phyloP scores from a whole-genome alignment of 2,888 invertebrate species.

The Ornithoptera priamus region DNA sequence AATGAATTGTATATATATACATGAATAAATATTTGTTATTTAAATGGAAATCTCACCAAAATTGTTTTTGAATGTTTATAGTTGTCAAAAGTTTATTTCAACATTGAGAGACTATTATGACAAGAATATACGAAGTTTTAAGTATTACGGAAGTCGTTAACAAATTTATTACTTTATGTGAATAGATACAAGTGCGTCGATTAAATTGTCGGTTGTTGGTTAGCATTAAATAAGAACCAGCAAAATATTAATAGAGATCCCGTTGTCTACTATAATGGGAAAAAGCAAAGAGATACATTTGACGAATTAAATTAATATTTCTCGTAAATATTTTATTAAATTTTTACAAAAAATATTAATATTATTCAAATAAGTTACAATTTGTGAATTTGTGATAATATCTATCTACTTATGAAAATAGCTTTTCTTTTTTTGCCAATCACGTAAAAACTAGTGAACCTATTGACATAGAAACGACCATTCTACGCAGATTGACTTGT shows the following conservation, averaged over 20 bases:
- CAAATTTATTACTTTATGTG: background rate
- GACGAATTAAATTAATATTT: background rate
- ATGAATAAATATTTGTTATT: background rate
- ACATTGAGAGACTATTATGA: background rate
- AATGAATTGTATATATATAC: background rate
- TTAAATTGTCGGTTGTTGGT: background rate
- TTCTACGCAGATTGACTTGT: too few species aligned
- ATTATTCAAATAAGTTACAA: background rate
- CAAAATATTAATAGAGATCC: background rate
- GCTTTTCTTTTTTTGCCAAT: too few species aligned
- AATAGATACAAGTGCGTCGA: background rate
- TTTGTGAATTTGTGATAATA: background rate
- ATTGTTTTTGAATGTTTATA: too few species aligned
- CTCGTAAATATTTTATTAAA: background rate
- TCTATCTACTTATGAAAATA: too few species aligned
- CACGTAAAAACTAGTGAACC: too few species aligned
- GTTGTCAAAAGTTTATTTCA: too few species aligned
- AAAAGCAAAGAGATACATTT: background rate
- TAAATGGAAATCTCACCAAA: too few species aligned
- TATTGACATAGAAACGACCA: too few species aligned
- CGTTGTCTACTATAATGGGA: background rate
- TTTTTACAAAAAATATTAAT: background rate
- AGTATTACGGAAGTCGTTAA: background rate
- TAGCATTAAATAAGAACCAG: background rate
- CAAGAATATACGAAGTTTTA: background rate